Conservation (phyloP, 2,888 invertebrate species). For the Nipponacmea schrenckii region DNA sequence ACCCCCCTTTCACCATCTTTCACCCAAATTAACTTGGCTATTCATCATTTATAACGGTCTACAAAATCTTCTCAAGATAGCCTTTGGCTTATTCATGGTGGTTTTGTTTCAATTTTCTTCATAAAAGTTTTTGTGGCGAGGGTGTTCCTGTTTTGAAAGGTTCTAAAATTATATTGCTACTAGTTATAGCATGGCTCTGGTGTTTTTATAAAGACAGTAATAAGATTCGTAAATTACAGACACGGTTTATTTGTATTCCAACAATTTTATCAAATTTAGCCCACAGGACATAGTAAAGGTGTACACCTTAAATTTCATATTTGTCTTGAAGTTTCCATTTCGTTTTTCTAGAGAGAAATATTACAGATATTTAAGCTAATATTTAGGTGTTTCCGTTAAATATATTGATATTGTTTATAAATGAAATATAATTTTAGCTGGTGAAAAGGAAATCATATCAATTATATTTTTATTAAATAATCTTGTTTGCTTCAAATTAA, state of each 20-base stretch:
- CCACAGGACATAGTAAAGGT: not conserved
- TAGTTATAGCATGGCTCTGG: not conserved
- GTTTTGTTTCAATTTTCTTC: slow-evolving; percentile 9
- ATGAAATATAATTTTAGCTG: too few relatives aligned
- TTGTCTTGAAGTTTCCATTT: too few relatives aligned
- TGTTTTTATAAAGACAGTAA: not conserved
- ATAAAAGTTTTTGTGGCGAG: slow-evolving; percentile 3
- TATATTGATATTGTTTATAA: too few relatives aligned
- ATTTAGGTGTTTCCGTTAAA: too few relatives aligned
- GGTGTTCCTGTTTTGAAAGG: slow-evolving; percentile 6
- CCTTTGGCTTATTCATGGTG: slow-evolving; percentile 9
- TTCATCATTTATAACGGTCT: not conserved
- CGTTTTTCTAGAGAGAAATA: too few relatives aligned
- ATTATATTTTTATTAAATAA: too few relatives aligned
- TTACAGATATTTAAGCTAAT: too few relatives aligned
- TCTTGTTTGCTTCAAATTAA: too few relatives aligned
- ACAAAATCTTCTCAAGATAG: slow-evolving; percentile 2
- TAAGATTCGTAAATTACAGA: not conserved
- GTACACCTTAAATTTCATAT: too few relatives aligned
- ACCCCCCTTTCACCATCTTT: not conserved
- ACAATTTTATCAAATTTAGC: not conserved
- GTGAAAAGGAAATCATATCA: too few relatives aligned
- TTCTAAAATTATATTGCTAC: slow-evolving; percentile 4
- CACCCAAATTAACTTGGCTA: not conserved
- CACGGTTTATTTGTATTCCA: not conserved